These are phyloP conservation scores for Drosophila recens DNA, from an alignment of 2,888 invertebrate genomes.

Conservation along the genomic window DNA sequence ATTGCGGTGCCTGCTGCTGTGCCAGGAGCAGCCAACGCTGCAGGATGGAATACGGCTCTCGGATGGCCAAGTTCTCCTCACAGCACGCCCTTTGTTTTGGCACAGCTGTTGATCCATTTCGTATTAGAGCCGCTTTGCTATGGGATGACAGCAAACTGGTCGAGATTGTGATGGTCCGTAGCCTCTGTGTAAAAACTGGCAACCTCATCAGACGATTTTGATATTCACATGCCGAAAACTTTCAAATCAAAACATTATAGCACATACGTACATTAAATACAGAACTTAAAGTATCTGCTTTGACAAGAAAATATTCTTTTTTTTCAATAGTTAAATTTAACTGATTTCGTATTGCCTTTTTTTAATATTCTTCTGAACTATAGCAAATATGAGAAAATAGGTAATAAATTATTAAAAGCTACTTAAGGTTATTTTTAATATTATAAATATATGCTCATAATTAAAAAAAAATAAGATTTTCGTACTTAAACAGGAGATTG, in stretches of 20 bases:
- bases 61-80: conserved; percentile 90
- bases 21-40: conserved; percentile 93
- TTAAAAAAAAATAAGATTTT: too few species aligned
- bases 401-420: too few species aligned
- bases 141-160: conserved; percentile 15
- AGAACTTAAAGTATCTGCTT: too few species aligned
- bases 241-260: background rate
- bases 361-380: too few species aligned
- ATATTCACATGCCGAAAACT: conserved; percentile 7
- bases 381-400: too few species aligned
- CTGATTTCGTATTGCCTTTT: too few species aligned
- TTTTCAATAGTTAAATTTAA: too few species aligned
- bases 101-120: background rate
- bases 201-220: conserved; percentile 21
- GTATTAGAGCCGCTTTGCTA: background rate
- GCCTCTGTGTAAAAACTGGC: conserved; percentile 5
- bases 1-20: conserved; percentile 88
- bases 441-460: too few species aligned
- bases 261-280: background rate
- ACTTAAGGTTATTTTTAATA: too few species aligned
- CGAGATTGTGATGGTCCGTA: conserved; percentile 13
- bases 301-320: too few species aligned
- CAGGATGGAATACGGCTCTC: conserved; percentile 94
- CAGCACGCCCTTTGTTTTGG: background rate
- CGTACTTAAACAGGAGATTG: too few species aligned